A percentile compares a stretch with the other conserved stretches of the same genome.
Conservation (phyloP, 2,888 invertebrate species). For the Lepeophtheirus nordmannii region DNA sequence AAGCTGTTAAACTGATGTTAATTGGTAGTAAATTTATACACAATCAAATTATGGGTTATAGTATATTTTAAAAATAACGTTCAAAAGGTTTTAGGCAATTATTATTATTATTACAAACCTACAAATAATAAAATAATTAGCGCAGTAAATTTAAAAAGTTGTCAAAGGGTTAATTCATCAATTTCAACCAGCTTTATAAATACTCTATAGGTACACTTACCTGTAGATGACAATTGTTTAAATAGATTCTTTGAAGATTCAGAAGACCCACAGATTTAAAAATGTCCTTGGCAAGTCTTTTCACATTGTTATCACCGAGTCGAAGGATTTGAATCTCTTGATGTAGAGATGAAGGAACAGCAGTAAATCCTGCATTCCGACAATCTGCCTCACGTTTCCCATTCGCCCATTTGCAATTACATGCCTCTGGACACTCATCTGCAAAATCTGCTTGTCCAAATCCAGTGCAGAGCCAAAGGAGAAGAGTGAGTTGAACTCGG, state of each 20-base stretch:
- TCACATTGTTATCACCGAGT: constrained; percentile 60
- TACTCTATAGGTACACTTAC: no score
- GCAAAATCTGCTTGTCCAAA: constrained; percentile 18
- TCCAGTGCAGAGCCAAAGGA: not conserved
- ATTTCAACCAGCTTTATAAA: no score
- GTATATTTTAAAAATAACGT: no score
- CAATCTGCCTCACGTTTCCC: constrained; percentile 79
- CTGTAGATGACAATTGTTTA: constrained; percentile 56
- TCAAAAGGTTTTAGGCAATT: no score
- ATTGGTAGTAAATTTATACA: no score
- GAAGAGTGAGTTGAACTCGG: not conserved
- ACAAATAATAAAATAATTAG: no score
- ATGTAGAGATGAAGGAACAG: constrained; percentile 36
- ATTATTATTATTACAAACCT: no score
- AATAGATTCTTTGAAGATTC: constrained; percentile 65
- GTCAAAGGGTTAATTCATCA: no score
- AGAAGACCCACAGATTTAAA: constrained; percentile 61
- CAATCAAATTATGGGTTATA: no score
- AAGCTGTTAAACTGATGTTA: no score
- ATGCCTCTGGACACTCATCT: constrained; percentile 8
- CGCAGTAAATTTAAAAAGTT: no score
- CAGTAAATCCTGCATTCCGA: constrained; percentile 59
- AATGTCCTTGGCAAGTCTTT: constrained; percentile 56
- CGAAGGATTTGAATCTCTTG: constrained; percentile 66
- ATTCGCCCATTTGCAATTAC: constrained; percentile 23